These are phyloP conservation scores for Mactromeris polynyma DNA, from an alignment of 2,888 invertebrate genomes.

Conservation along the genomic window DNA sequence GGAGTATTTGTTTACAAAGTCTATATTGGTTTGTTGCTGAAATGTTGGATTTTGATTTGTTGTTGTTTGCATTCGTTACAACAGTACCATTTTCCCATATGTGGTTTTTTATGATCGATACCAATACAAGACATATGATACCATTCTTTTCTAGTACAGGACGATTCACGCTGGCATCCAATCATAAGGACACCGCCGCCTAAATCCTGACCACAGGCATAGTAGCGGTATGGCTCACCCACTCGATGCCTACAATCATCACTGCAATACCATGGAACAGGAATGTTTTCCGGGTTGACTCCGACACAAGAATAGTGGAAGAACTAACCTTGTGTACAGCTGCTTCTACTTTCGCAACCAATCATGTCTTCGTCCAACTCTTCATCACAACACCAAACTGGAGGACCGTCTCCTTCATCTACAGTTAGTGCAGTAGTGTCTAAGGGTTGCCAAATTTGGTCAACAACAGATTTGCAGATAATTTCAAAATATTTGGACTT, in stretches of 20 bases:
- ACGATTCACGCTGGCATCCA: constrained; percentile 28
- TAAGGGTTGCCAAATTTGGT: constrained; percentile 28
- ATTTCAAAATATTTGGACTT: constrained; percentile 35
- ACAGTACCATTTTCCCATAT: constrained; percentile 60
- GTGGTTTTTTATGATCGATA: constrained; percentile 45
- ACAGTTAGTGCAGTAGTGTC: constrained; percentile 11
- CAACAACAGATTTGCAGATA: constrained; percentile 21
- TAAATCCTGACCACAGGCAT: constrained; percentile 49
- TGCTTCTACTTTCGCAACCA: constrained; percentile 46
- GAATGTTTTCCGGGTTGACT: constrained; percentile 39
- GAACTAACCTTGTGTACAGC: constrained; percentile 58
- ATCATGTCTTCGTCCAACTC: constrained; percentile 50
- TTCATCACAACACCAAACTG: constrained; percentile 43
- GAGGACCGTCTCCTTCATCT: neutral
- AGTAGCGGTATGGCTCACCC: no score
- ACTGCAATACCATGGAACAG: constrained; percentile 48
- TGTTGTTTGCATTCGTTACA: constrained; percentile 39
- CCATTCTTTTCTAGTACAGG: constrained; percentile 59
- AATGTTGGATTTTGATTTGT: neutral
- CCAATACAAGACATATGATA: constrained; percentile 58
- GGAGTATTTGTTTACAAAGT: constrained; percentile 49
- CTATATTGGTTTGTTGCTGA: neutral
- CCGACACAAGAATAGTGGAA: constrained; percentile 56
- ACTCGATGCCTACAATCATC: no score
- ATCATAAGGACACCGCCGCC: constrained; percentile 60